phyloP scores from a whole-genome alignment of 2,888 invertebrate genomes.

The Dryobotodes eremita region DNA sequence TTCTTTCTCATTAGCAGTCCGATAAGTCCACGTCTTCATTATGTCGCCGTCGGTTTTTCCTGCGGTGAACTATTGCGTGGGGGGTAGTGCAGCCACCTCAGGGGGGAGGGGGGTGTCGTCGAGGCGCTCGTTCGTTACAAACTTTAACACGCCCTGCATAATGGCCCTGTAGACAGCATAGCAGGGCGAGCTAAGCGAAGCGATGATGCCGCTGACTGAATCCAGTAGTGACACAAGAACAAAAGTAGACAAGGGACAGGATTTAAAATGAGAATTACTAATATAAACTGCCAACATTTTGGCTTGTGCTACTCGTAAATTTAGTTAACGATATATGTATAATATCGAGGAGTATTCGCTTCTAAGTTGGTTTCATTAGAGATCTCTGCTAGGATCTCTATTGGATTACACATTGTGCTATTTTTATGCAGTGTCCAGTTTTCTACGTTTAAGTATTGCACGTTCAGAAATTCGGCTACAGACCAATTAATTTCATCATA shows the following conservation, averaged over 20 bases:
- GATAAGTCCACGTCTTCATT: slow-evolving; percentile 44
- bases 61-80: slow-evolving; percentile 49
- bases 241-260: not conserved
- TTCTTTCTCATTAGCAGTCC: slow-evolving; percentile 32
- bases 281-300: not conserved
- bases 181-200: slow-evolving; percentile 5
- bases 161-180: slow-evolving; percentile 34
- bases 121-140: slow-evolving; percentile 60
- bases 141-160: slow-evolving; percentile 61
- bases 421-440: not conserved
- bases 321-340: no score
- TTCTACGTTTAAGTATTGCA: not conserved
- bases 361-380: not conserved
- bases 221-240: not conserved
- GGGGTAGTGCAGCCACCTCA: not conserved
- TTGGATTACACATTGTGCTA: not conserved
- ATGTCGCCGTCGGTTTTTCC: slow-evolving; percentile 48
- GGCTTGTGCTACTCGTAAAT: not conserved
- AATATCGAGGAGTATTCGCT: not conserved
- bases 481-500: not conserved
- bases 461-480: not conserved
- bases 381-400: not conserved
- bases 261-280: not conserved
- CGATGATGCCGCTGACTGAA: slow-evolving; percentile 1
- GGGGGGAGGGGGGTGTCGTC: slow-evolving; percentile 19